A percentile compares a stretch with the other conserved stretches of the same genome.
phyloP scores from a whole-genome alignment of 2,113 vertebrate genomes.

The Pteronura brasiliensis region DNA sequence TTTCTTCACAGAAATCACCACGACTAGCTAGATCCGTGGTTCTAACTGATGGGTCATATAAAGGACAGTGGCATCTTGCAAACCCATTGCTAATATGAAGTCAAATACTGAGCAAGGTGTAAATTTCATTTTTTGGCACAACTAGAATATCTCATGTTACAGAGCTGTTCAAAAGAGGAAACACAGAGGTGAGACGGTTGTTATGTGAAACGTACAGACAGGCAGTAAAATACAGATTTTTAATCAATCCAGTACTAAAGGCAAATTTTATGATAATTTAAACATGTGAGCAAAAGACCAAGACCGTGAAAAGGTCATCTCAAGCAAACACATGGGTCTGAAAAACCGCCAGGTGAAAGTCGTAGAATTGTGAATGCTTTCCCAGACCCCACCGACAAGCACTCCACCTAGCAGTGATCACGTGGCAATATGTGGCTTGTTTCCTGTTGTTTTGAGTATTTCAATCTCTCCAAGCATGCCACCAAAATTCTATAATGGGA shows the following conservation, averaged over 20 bases:
- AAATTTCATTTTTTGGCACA: not conserved
- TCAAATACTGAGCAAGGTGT: not conserved
- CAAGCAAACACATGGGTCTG: not conserved
- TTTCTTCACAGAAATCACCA: not conserved
- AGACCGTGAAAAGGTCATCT: not conserved
- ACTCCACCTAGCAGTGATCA: not conserved
- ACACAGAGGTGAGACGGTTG: not conserved
- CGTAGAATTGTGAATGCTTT: not conserved
- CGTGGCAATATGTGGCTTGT: not conserved
- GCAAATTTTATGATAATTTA: not conserved
- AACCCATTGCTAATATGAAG: not conserved
- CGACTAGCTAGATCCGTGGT: not conserved
- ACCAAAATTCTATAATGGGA: not conserved
- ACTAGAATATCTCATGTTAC: not conserved
- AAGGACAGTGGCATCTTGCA: not conserved
- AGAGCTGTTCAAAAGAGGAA: not conserved
- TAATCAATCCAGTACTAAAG: not conserved
- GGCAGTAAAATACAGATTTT: not conserved
- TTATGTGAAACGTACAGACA: not conserved
- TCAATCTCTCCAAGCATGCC: not conserved
- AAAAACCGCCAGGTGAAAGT: not conserved
- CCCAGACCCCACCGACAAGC: not conserved
- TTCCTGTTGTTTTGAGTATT: not conserved
- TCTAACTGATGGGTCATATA: not conserved
- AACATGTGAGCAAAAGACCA: not conserved